Percentiles rank a stretch among this genome's conserved stretches.
These are phyloP conservation scores for Drosophila longiperda DNA, from an alignment of 2,888 invertebrate genomes.

Conservation along the genomic window DNA sequence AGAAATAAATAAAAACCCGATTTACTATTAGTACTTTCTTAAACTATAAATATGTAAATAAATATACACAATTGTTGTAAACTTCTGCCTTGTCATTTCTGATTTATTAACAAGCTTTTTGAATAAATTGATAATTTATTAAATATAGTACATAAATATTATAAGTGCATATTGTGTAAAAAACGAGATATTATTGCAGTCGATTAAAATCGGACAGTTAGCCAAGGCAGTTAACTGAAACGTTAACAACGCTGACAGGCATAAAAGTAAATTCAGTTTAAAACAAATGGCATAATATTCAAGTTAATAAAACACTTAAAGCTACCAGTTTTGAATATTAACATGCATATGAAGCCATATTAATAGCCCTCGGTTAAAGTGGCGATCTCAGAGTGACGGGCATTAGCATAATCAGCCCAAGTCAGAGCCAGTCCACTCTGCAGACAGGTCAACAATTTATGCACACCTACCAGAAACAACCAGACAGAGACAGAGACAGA, in stretches of 20 bases:
- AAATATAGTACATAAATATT: neutral
- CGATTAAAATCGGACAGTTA: neutral
- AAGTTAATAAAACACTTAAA: constrained; percentile 18
- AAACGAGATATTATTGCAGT: neutral
- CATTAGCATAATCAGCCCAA: constrained; percentile 54
- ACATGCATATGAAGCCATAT: constrained; percentile 21
- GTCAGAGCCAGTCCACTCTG: constrained; percentile 4
- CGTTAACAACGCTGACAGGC: constrained; percentile 17
- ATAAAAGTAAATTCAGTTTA: constrained; percentile 22
- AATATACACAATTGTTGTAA: neutral
- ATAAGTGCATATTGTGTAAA: constrained; percentile 1
- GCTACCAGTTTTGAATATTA: constrained; percentile 41
- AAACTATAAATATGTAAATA: neutral
- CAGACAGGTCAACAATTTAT: constrained; percentile 26
- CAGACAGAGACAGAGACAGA: neutral
- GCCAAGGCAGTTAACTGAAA: constrained; percentile 1
- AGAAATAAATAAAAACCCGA: neutral
- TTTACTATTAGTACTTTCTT: neutral
- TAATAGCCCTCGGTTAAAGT: constrained; percentile 22
- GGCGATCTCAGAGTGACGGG: constrained; percentile 32
- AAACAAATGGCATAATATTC: constrained; percentile 26
- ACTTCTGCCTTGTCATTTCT: neutral
- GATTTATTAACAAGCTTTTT: neutral
- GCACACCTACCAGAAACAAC: constrained; percentile 12
- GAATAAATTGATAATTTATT: neutral